Evolutionary conservation across 2,888 invertebrate species (phyloP), one percentile per base, ranked within the genome.

Genomic region (Mesoligia furuncula): DNA sequence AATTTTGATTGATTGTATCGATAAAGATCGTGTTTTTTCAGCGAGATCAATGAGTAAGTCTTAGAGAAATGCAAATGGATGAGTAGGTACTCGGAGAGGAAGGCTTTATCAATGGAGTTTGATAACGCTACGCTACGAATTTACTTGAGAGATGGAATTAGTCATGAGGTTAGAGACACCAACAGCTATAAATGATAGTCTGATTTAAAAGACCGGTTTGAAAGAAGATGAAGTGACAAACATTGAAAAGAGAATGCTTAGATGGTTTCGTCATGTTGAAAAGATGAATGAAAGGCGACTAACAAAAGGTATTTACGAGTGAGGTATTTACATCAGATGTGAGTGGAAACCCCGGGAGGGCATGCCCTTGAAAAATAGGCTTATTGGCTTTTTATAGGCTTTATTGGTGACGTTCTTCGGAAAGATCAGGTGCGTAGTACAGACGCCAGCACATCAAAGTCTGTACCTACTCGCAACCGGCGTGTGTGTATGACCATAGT

Each of bases 1-100:
- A 54, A 11, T 45, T 45, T 9, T 77, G n/a, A 77, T 83, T 31
- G 83, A 77, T 83, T 57, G 27, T 57, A 5, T 77, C 11, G 54
- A 67, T 72, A 61, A 2, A 39, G 24, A 27, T 81, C 15, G 15
- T 11, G 36, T 62, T 42, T 24, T 24, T 1, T n/a, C 31, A 31
- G 48, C 8, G 31, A 54, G 31, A 77, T 65, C 17, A 77, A 77
- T 81, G 64, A 59, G 36, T 42, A 6, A 59, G 27, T 54, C 5
- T 48, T 9, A 24, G 42, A 20, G 39, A 83, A 61, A 45, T 61
- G 31, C 39, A 27, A 48, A 61, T 61, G 36, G 20, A 66, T 82
- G 64, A 82, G 39, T 77, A n/a, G 42, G 42, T 9, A 42, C 54
- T 36, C 42, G 1, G 45, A 71, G 31, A 61, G 20, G 65, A 71